Evolutionary conservation across 2,113 vertebrate genomes (phyloP).

Genomic region (Calidris pygmaea): DNA sequence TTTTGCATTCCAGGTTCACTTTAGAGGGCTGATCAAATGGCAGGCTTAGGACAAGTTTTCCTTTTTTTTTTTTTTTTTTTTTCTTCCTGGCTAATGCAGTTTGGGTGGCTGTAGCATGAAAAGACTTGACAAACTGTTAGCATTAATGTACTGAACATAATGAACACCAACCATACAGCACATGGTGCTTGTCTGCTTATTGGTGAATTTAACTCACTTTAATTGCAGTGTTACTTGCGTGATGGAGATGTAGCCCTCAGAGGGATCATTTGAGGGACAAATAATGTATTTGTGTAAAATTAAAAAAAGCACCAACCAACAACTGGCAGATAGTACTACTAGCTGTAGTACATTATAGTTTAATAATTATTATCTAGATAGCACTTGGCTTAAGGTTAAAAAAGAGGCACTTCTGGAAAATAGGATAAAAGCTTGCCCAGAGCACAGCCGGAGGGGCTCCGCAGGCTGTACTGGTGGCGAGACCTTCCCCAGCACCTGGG

Average conservation of each 20-base stretch:
- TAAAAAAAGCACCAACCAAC: not conserved
- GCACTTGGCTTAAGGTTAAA: constrained; percentile 49
- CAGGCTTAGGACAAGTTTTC: not conserved
- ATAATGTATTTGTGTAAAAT: constrained; percentile 45
- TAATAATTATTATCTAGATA: constrained; percentile 65
- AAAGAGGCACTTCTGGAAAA: constrained; percentile 59
- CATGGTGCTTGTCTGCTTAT: constrained; percentile 76
- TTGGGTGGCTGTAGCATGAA: constrained; percentile 8
- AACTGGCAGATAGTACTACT: constrained; percentile 9
- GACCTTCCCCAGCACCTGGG: constrained; percentile 82
- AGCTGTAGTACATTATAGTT: constrained; percentile 64
- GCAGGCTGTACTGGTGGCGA: constrained; percentile 71
- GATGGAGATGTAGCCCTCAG: constrained; percentile 66
- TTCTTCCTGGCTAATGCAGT: not conserved
- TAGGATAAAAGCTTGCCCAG: constrained; percentile 33
- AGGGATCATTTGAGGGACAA: constrained; percentile 55
- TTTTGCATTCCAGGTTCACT: not conserved
- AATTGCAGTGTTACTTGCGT: constrained; percentile 69
- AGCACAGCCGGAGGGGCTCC: constrained; percentile 44
- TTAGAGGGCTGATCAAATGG: not conserved
- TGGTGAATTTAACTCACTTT: constrained; percentile 70
- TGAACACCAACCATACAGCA: constrained; percentile 64
- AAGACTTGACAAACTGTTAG: constrained; percentile 60
- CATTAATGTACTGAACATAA: constrained; percentile 46
- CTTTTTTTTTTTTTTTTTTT: not conserved